phyloP scores from a whole-genome alignment of 2,797 vertebrate species.

The Amphiprion clarkii region DNA sequence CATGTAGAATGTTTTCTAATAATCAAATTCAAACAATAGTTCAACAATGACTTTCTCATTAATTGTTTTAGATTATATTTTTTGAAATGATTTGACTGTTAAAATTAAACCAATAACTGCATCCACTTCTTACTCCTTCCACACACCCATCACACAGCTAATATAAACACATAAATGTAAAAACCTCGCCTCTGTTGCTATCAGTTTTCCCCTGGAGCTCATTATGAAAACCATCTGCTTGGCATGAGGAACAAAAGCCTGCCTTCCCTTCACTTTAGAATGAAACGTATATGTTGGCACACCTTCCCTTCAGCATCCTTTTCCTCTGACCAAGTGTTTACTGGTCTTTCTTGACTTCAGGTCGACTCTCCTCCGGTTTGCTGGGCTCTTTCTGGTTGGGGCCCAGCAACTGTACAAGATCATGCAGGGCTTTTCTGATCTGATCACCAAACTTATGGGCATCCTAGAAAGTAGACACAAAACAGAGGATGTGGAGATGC shows the following conservation, averaged over 20 bases:
- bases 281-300: neutral
- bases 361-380: constrained; percentile 52
- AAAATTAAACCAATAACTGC: constrained; percentile 35
- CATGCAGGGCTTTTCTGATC: constrained; percentile 85
- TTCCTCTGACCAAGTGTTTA: constrained; percentile 49
- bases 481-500: neutral
- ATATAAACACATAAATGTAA: constrained; percentile 52
- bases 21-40: constrained; percentile 2
- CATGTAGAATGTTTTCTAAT: constrained; percentile 15
- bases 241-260: constrained; percentile 5
- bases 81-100: constrained; percentile 4
- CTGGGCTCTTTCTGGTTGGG: constrained; percentile 65
- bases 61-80: neutral
- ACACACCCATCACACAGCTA: constrained; percentile 26
- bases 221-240: constrained; percentile 25
- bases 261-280: neutral
- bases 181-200: constrained; percentile 19
- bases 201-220: neutral
- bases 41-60: neutral
- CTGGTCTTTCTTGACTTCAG: constrained; percentile 81
- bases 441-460: constrained; percentile 86
- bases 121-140: constrained; percentile 19
- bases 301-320: constrained; percentile 31
- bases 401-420: constrained; percentile 85
- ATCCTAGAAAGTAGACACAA: constrained; percentile 75